These are phyloP conservation scores for Helicorthomorpha holstii DNA, from an alignment of 1,140 invertebrate genomes.

Conservation along the genomic window DNA sequence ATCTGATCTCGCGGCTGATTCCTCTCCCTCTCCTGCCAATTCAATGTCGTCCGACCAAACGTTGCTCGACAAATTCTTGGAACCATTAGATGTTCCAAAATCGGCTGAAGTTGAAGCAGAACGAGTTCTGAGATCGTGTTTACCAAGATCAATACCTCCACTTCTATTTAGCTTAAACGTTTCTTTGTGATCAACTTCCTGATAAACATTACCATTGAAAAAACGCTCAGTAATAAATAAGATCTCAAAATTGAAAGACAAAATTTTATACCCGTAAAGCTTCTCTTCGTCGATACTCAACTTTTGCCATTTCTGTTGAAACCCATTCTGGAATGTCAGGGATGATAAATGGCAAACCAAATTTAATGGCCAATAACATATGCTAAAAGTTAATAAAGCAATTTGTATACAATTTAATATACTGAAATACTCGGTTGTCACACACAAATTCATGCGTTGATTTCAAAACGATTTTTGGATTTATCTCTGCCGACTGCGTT, in stretches of 20 bases:
- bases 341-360: slow-evolving; percentile 64
- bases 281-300: slow-evolving; percentile 33
- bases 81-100: background rate
- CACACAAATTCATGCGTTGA: no score
- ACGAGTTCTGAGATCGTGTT: background rate
- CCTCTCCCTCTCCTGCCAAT: background rate
- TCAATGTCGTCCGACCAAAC: no score
- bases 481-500: no score
- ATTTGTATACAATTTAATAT: no score
- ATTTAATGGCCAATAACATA: slow-evolving; percentile 62
- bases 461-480: no score
- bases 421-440: no score
- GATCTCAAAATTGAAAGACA: background rate
- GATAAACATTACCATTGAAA: background rate
- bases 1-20: background rate
- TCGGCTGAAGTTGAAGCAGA: background rate
- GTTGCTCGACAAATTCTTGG: no score
- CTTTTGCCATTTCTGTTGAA: slow-evolving; percentile 31
- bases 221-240: background rate
- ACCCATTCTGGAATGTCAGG: slow-evolving; percentile 85
- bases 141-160: background rate
- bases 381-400: slow-evolving; percentile 36
- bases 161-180: background rate
- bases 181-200: background rate
- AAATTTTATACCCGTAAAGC: slow-evolving; percentile 24